Base-by-base conservation (phyloP, 2,888 invertebrate genomes). In the Chydorus sphaericus region DNA sequence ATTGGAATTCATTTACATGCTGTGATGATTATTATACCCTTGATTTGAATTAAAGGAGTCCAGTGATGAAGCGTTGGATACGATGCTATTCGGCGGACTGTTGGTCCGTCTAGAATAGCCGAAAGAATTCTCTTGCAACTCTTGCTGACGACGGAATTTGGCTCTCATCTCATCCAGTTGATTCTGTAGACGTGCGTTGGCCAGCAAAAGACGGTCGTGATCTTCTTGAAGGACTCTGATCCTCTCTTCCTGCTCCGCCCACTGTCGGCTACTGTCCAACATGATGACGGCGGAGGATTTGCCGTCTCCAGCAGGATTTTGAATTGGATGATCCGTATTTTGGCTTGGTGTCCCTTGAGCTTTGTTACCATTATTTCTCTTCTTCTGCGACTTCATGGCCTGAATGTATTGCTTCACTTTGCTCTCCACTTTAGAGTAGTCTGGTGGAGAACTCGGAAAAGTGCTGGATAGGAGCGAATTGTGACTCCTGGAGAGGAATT, bases 341-440 rank as follows among this genome's bases (percentile, higher is more conserved):
- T n/a, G n/a, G n/a, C n/a, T n/a, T n/a, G n/a, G n/a, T n/a, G n/a
- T n/a, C n/a, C n/a, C n/a, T 20, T 2, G 44, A n/a, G 23, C 26
- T 4, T 28, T 44, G 44, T 44, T 28, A 14, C 10, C 44, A 28
- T 28, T 44, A 14, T 28, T 26, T 6, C 28, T 44, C 44, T 26
- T 6, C 28, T 44, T 23, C 26, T 44, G 44, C 26, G 23, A 23
- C n/a, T 28, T 44, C 44, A 44, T 44, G 44, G 44, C 23, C 14
- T 14, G 26, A 14, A 44, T 44, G 44, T 44, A 44, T 44, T 44
- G 23, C 26, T 4, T 44, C 14, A 44, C 44, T 44, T 44, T 44
- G 44, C 44, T 44, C 44, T 44, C 44, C 26, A 44, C 44, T 44
- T 44, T 44, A 7, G 44, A 44, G 28, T 44, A 44, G 28, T 44